A percentile compares a stretch with the other conserved stretches of the same genome.
Evolutionary conservation across 2,888 invertebrate species (phyloP).

Genomic region (Patella caerulea): DNA sequence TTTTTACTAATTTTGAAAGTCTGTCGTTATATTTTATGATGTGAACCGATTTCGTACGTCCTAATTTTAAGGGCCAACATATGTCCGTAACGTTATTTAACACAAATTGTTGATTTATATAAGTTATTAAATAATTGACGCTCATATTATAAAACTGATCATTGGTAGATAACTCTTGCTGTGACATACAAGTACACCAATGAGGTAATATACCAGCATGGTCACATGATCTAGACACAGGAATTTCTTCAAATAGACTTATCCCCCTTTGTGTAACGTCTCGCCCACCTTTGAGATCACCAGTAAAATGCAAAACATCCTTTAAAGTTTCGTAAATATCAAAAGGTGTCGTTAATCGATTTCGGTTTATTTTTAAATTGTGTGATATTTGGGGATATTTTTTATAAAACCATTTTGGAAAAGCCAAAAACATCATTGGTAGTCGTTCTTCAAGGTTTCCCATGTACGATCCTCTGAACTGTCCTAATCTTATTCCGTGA

Average conservation of each 20-base stretch:
- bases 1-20: neutral
- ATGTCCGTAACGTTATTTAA: neutral
- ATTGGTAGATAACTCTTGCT: neutral
- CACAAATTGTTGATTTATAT: neutral
- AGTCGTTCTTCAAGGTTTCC: conserved; percentile 84
- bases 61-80: conserved; percentile 18
- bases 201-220: neutral
- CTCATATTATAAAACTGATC: neutral
- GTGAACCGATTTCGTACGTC: conserved; percentile 20
- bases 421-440: conserved; percentile 81
- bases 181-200: conserved; percentile 1
- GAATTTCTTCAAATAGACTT: conserved; percentile 11
- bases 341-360: conserved; percentile 82
- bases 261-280: conserved; percentile 74
- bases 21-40: neutral
- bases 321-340: conserved; percentile 85
- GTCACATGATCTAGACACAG: neutral
- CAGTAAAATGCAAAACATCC: conserved; percentile 74
- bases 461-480: conserved; percentile 84
- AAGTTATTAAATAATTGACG: neutral
- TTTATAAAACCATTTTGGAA: conserved; percentile 82
- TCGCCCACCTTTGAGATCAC: conserved; percentile 69
- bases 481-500: conserved; percentile 90
- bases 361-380: conserved; percentile 79
- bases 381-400: conserved; percentile 77